These are phyloP conservation scores for Agapostemon virescens DNA, from an alignment of 2,888 invertebrate species.

Conservation along the genomic window DNA sequence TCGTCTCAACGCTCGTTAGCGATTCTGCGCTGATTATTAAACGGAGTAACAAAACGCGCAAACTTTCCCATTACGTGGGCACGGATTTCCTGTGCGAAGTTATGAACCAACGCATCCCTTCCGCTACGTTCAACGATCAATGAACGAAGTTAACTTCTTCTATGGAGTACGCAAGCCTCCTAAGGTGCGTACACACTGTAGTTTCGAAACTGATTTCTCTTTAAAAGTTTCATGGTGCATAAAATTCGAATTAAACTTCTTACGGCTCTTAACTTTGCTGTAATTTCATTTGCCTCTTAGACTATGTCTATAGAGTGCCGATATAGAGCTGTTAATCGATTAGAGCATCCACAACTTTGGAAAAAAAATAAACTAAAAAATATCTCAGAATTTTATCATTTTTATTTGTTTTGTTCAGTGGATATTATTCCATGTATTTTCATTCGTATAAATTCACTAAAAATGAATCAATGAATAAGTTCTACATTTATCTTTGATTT, in stretches of 20 bases:
- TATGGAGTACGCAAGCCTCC: not conserved
- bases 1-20: conserved; percentile 28
- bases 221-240: not conserved
- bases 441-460: no score
- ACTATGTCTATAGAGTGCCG: not conserved
- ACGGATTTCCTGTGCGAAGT: conserved; percentile 3
- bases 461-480: no score
- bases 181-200: not conserved
- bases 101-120: conserved; percentile 9
- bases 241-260: not conserved
- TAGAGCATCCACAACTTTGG: not conserved
- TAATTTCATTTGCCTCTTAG: not conserved
- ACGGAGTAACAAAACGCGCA: not conserved
- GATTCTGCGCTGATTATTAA: conserved; percentile 19
- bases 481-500: no score
- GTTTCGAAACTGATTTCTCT: conserved; percentile 1
- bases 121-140: conserved; percentile 1
- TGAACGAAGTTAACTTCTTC: conserved; percentile 6
- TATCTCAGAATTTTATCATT: not conserved
- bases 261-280: not conserved
- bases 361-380: not conserved
- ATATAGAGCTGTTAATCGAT: not conserved
- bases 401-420: not conserved
- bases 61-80: conserved; percentile 10
- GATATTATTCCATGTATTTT: no score